Evolutionary conservation across 30 jellyfish, hydroid and myxozoan genomes (phyloP).

Genomic region (Chironex yamaguchii): DNA sequence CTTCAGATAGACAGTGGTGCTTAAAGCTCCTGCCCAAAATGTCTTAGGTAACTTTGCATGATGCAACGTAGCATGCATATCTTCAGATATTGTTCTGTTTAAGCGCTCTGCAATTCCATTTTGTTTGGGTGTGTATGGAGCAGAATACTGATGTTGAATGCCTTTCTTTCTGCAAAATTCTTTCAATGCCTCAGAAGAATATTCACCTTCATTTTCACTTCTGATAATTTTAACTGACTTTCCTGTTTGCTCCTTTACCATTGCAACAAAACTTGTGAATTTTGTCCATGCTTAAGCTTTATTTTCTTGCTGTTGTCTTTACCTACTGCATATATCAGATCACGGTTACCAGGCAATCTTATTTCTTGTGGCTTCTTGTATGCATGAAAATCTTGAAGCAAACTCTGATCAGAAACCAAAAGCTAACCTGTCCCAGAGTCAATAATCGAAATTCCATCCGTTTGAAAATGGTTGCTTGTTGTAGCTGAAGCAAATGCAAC

Average conservation of each 20-base stretch:
- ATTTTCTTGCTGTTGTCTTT: neutral
- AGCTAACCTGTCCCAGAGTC: neutral
- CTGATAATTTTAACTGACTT: constrained; percentile 7
- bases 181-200: constrained; percentile 1
- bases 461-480: too few species aligned
- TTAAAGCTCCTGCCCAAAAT: constrained; percentile 48
- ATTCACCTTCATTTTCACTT: constrained; percentile 38
- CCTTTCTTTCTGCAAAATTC: constrained; percentile 40
- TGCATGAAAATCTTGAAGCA: neutral
- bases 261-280: constrained; percentile 11
- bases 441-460: neutral
- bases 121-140: constrained; percentile 48
- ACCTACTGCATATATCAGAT: constrained; percentile 4
- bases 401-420: neutral
- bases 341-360: constrained; percentile 8
- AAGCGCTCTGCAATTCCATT: constrained; percentile 48
- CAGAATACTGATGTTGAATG: constrained; percentile 19
- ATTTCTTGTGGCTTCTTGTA: constrained; percentile 5
- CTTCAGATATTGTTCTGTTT: constrained; percentile 36
- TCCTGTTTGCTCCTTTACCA: constrained; percentile 42
- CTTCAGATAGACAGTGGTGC: constrained; percentile 26
- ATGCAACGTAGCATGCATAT: constrained; percentile 35
- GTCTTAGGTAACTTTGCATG: constrained; percentile 33
- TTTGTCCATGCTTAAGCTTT: constrained; percentile 5
- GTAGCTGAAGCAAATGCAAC: too few species aligned